Evolutionary conservation across 2,888 invertebrate genomes (phyloP).

Genomic region (Caenorhabditis sulstoni): DNA sequence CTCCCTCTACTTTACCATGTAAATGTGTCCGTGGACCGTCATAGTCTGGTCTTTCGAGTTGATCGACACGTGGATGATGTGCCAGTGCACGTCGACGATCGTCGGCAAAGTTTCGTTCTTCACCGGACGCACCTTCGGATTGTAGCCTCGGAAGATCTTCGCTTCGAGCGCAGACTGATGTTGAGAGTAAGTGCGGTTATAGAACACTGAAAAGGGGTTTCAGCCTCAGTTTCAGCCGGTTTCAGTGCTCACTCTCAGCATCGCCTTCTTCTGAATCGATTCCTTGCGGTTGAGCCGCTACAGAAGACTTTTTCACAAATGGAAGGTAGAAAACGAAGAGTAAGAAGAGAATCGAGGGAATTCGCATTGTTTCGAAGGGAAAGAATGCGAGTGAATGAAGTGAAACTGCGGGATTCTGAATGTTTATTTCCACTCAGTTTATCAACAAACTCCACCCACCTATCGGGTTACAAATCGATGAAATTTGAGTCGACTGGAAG

Average conservation of each 20-base stretch:
- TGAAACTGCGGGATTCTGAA: neutral
- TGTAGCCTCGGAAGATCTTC: constrained; percentile 58
- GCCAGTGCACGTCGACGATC: constrained; percentile 68
- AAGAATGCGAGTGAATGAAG: constrained; percentile 3
- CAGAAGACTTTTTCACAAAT: constrained; percentile 3
- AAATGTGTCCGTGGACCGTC: constrained; percentile 76
- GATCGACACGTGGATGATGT: constrained; percentile 75
- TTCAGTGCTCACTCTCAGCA: constrained; percentile 41
- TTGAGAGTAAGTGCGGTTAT: constrained; percentile 64
- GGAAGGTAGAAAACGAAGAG: constrained; percentile 29
- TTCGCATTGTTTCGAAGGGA: constrained; percentile 7
- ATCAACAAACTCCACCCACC: constrained; percentile 6
- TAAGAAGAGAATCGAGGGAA: neutral
- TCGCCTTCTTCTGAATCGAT: constrained; percentile 60
- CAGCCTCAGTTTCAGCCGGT: neutral
- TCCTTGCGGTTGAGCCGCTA: constrained; percentile 26
- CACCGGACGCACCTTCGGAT: constrained; percentile 48
- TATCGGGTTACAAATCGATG: constrained; percentile 7
- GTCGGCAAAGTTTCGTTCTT: constrained; percentile 49
- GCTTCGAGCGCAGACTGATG: constrained; percentile 54
- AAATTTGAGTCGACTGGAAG: neutral
- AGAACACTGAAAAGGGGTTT: constrained; percentile 46
- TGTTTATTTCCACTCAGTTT: constrained; percentile 14
- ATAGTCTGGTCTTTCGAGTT: constrained; percentile 75
- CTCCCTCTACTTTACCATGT: constrained; percentile 65